Percentiles rank a stretch among this genome's conserved stretches.
Evolutionary conservation across 2,113 vertebrate species (phyloP).

Genomic region (Hyaena hyaena): DNA sequence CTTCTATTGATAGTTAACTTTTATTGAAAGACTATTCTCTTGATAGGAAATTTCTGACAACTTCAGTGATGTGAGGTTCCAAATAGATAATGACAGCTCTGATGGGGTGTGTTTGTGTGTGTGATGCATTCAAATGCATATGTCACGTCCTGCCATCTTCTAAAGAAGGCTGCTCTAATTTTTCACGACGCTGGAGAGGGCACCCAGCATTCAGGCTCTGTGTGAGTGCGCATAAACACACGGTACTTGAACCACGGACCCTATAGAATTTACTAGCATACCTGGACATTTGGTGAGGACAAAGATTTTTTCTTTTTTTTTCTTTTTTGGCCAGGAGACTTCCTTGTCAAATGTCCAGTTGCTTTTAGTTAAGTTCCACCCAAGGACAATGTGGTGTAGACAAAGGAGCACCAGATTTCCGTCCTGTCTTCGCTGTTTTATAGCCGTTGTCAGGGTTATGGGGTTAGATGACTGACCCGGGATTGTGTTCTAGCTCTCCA

Average conservation of each 20-base stretch:
- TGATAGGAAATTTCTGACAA: slow-evolving; percentile 52
- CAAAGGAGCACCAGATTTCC: not conserved
- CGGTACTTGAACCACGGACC: not conserved
- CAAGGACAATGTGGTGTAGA: not conserved
- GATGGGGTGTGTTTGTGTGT: not conserved
- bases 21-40: slow-evolving; percentile 65
- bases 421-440: not conserved
- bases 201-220: not conserved
- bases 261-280: not conserved
- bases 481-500: not conserved
- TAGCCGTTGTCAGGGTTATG: not conserved
- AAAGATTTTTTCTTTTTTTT: not conserved
- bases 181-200: no score
- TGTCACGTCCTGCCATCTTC: not conserved
- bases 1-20: slow-evolving; percentile 78
- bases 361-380: not conserved
- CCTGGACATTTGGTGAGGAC: not conserved
- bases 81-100: slow-evolving; percentile 48
- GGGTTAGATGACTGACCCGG: not conserved
- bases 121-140: not conserved
- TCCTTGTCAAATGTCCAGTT: not conserved
- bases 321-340: not conserved
- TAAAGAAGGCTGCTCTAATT: not conserved
- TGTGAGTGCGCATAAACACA: not conserved
- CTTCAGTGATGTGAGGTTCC: slow-evolving; percentile 53